Evolutionary conservation across 2,113 vertebrate species (phyloP).

Genomic region (Equus przewalskii): DNA sequence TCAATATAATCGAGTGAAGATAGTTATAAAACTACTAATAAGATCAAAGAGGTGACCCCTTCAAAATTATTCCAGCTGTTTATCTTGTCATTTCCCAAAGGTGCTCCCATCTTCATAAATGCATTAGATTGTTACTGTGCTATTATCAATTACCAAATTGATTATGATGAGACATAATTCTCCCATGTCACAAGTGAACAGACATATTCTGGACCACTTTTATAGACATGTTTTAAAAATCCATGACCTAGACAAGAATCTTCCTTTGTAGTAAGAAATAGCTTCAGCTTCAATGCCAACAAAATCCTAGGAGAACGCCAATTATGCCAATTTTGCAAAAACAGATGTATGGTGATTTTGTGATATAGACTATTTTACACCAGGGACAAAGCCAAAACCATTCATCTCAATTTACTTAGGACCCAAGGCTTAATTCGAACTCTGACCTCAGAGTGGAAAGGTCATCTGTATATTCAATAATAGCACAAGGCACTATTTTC

Average conservation of each 20-base stretch:
- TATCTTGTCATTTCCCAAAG: not conserved
- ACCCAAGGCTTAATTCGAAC: constrained; percentile 85
- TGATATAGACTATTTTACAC: constrained; percentile 82
- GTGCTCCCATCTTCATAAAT: constrained; percentile 29
- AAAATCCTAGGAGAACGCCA: constrained; percentile 83
- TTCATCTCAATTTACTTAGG: constrained; percentile 89
- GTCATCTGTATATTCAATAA: constrained; percentile 77
- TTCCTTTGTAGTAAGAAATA: constrained; percentile 76
- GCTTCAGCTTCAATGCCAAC: constrained; percentile 72
- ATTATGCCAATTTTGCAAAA: constrained; percentile 87
- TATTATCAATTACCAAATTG: constrained; percentile 60
- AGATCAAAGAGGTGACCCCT: not conserved
- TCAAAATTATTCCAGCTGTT: constrained; percentile 46
- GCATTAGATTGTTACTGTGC: not conserved
- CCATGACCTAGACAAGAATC: constrained; percentile 66
- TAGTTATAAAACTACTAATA: constrained; percentile 35
- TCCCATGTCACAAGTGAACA: constrained; percentile 25
- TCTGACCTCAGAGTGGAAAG: constrained; percentile 86
- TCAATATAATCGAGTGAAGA: not conserved
- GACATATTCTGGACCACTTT: constrained; percentile 60
- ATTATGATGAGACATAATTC: constrained; percentile 58
- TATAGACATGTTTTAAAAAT: not conserved
- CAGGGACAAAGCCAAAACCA: constrained; percentile 84
- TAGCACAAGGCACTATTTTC: constrained; percentile 52
- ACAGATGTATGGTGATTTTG: constrained; percentile 84